Percentiles rank a stretch among this genome's conserved stretches.
Evolutionary conservation across 2,888 invertebrate species (phyloP).

Genomic region (Drosophila imparisetae): DNA sequence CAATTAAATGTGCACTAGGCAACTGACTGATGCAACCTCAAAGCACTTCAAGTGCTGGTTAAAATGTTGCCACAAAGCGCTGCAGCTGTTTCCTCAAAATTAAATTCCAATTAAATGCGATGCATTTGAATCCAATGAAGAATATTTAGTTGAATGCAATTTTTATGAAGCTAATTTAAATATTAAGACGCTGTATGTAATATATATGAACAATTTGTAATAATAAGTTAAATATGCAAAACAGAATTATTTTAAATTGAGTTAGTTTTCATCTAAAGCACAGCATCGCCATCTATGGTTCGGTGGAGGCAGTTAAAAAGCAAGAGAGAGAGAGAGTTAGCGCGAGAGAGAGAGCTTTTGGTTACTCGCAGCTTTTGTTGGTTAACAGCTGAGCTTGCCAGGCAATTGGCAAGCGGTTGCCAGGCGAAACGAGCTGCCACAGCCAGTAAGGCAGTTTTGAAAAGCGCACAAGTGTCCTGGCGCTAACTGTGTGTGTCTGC

Average conservation of each 20-base stretch:
- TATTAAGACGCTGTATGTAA: too few relatives aligned
- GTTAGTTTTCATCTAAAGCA: background rate
- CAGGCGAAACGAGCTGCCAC: slow-evolving; percentile 49
- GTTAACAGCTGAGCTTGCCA: slow-evolving; percentile 53
- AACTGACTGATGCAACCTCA: slow-evolving; percentile 9
- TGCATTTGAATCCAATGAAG: background rate
- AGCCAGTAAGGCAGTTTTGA: slow-evolving; percentile 23
- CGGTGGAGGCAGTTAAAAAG: background rate
- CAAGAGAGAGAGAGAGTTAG: background rate
- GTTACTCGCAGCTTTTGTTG: slow-evolving; percentile 43
- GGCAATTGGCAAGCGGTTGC: slow-evolving; percentile 58
- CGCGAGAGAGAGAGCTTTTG: slow-evolving; percentile 41
- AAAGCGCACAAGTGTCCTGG: slow-evolving; percentile 76
- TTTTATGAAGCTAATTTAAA: background rate
- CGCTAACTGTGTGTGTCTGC: slow-evolving; percentile 30
- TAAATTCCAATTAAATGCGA: background rate
- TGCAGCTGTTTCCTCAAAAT: background rate
- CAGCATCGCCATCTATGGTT: slow-evolving; percentile 54
- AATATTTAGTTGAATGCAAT: background rate
- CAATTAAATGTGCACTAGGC: background rate
- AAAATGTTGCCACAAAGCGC: slow-evolving; percentile 4
- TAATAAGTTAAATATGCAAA: background rate
- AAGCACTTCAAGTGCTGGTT: background rate
- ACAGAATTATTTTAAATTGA: background rate
- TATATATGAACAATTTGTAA: background rate